Conservation (phyloP, 2,888 invertebrate species). For the Conistra vaccinii region DNA sequence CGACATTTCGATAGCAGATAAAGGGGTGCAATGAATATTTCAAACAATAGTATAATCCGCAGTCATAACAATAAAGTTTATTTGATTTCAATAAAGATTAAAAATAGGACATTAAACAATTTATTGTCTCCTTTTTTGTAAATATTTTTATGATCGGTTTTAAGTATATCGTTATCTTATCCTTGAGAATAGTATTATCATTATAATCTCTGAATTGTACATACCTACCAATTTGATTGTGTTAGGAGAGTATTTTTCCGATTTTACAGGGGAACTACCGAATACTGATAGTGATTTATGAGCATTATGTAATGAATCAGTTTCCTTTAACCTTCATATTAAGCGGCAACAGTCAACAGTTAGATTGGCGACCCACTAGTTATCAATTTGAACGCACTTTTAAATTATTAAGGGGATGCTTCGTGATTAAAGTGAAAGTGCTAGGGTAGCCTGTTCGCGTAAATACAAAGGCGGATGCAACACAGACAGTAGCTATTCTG, state of each 20-base stretch:
- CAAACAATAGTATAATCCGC: constrained; percentile 2
- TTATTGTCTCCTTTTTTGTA: constrained; percentile 6
- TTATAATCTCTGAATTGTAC: constrained; percentile 18
- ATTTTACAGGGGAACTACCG: constrained; percentile 26
- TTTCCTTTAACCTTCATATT: not conserved
- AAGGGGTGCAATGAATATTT: not conserved
- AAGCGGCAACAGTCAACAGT: too few relatives aligned
- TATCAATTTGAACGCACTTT: too few relatives aligned
- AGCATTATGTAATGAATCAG: not conserved
- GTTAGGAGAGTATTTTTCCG: not conserved
- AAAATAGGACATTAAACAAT: constrained; percentile 19
- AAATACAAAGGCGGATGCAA: too few relatives aligned
- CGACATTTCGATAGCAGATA: constrained; percentile 1
- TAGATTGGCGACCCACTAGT: too few relatives aligned
- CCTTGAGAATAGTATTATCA: constrained; percentile 20
- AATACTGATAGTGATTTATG: not conserved
- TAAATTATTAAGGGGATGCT: too few relatives aligned
- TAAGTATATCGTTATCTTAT: constrained; percentile 45
- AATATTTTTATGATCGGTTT: constrained; percentile 18
- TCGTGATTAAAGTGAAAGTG: not conserved
- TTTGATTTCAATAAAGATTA: constrained; percentile 45
- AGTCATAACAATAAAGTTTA: constrained; percentile 35
- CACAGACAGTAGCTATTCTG: too few relatives aligned
- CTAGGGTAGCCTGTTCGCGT: not conserved
- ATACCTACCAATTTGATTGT: not conserved